Conservation (phyloP, 1,140 invertebrate genomes). For the Drosophila trapezifrons region DNA sequence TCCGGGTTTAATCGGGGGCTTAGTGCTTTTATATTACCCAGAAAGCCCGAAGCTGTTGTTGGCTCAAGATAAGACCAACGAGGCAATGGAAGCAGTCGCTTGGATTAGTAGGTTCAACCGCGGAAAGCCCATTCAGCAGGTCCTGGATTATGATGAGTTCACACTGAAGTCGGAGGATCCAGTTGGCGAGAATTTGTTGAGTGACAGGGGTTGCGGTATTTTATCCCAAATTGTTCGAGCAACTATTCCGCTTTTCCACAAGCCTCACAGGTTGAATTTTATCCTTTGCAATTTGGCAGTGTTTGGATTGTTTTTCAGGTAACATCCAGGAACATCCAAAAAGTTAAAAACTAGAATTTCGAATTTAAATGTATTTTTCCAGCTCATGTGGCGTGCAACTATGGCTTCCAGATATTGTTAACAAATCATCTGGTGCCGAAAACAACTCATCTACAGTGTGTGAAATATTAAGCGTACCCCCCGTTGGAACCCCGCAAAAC, state of each 20-base stretch:
- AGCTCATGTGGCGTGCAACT: conserved; percentile 82
- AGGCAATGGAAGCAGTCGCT: conserved; percentile 85
- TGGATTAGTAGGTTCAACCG: conserved; percentile 85
- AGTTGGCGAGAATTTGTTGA: conserved; percentile 52
- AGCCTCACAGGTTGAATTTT: conserved; percentile 77
- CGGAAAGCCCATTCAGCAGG: conserved; percentile 72
- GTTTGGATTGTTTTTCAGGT: conserved; percentile 81
- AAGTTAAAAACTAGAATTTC: too few relatives aligned
- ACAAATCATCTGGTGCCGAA: conserved; percentile 64
- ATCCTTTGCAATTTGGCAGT: conserved; percentile 71
- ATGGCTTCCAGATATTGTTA: conserved; percentile 84
- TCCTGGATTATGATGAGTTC: conserved; percentile 52
- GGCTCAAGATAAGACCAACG: conserved; percentile 84
- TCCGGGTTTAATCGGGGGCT: conserved; percentile 86
- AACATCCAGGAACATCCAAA: too few relatives aligned
- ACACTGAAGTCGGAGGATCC: conserved; percentile 56
- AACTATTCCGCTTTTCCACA: conserved; percentile 77
- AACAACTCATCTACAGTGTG: conserved; percentile 64
- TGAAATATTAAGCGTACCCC: conserved; percentile 59
- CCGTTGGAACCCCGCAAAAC: conserved; percentile 10
- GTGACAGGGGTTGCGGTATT: conserved; percentile 56
- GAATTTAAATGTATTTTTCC: too few relatives aligned
- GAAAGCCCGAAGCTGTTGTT: conserved; percentile 88
- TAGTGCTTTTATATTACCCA: conserved; percentile 86
- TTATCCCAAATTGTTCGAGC: conserved; percentile 70